phyloP scores from a whole-genome alignment of 2,888 invertebrate genomes.

The Rambutsinella grinnellia region DNA sequence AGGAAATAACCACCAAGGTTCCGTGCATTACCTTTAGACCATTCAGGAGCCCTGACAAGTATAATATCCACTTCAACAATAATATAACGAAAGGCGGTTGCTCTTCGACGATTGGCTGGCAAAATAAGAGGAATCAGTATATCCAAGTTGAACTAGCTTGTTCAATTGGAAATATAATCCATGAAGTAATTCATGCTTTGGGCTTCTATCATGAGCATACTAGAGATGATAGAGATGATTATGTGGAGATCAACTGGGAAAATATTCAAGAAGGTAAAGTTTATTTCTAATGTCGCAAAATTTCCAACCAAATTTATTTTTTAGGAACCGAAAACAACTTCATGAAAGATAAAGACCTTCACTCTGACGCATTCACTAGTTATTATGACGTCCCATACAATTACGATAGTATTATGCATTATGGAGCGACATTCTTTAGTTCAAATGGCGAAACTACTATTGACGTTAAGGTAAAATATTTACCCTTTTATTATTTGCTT shows the following conservation, averaged over 20 bases:
- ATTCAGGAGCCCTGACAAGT: slow-evolving; percentile 33
- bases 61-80: slow-evolving; percentile 44
- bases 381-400: slow-evolving; percentile 49
- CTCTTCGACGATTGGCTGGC: slow-evolving; percentile 52
- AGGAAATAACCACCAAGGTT: slow-evolving; percentile 24
- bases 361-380: slow-evolving; percentile 18
- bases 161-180: slow-evolving; percentile 52
- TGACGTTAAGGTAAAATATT: slow-evolving; percentile 42
- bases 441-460: slow-evolving; percentile 44
- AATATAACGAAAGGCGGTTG: slow-evolving; percentile 53
- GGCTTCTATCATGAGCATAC: slow-evolving; percentile 54
- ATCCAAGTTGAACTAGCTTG: slow-evolving; percentile 43
- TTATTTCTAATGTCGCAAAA: background rate
- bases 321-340: slow-evolving; percentile 54
- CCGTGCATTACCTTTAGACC: slow-evolving; percentile 52
- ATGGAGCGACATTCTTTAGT: slow-evolving; percentile 50
- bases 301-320: background rate
- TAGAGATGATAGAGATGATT: slow-evolving; percentile 47
- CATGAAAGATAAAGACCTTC: slow-evolving; percentile 49
- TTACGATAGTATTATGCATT: slow-evolving; percentile 60
- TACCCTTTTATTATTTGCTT: background rate
- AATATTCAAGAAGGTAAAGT: slow-evolving; percentile 45
- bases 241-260: slow-evolving; percentile 40
- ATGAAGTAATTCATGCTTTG: slow-evolving; percentile 50
- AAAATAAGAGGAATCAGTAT: slow-evolving; percentile 53